Percentiles rank a stretch among this genome's conserved stretches.
Conservation (phyloP, 2,113 vertebrate species). For the Egretta garzetta region DNA sequence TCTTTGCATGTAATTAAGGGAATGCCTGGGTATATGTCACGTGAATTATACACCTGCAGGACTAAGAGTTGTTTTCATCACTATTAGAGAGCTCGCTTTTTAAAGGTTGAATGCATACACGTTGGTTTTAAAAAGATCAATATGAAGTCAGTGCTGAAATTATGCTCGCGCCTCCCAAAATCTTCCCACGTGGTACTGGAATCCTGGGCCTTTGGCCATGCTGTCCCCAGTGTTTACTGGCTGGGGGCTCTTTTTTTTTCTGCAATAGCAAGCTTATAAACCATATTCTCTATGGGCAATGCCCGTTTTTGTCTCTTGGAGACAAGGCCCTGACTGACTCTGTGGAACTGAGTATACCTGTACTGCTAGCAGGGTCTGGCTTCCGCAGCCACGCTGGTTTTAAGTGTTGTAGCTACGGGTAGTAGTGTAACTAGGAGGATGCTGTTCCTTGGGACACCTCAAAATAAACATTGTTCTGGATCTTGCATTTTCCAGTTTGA, state of each 20-base stretch:
- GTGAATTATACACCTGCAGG: rapidly evolving
- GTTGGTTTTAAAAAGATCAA: not conserved
- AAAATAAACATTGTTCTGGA: not conserved
- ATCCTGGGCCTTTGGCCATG: not conserved
- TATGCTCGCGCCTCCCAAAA: not conserved
- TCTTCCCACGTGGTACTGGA: rapidly evolving
- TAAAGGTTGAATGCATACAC: not conserved
- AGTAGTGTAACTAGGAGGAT: not conserved
- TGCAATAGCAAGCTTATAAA: not conserved
- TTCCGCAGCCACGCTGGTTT: not conserved
- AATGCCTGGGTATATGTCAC: rapidly evolving
- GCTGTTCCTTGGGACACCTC: not conserved
- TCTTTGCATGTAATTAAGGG: not conserved
- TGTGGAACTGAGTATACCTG: not conserved
- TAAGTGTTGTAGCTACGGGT: not conserved
- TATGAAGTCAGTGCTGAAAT: not conserved
- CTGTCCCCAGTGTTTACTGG: not conserved
- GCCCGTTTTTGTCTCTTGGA: rapidly evolving
- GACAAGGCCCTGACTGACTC: not conserved
- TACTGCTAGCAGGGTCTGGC: not conserved
- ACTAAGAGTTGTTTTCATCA: no score
- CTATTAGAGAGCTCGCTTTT: not conserved
- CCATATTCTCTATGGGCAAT: rapidly evolving
- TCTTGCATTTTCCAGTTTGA: not conserved
- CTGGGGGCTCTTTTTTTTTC: not conserved